Percentiles rank a stretch among this genome's conserved stretches.
These are phyloP conservation scores for Condylura cristata DNA, from an alignment of 2,113 vertebrate species.

Conservation along the genomic window DNA sequence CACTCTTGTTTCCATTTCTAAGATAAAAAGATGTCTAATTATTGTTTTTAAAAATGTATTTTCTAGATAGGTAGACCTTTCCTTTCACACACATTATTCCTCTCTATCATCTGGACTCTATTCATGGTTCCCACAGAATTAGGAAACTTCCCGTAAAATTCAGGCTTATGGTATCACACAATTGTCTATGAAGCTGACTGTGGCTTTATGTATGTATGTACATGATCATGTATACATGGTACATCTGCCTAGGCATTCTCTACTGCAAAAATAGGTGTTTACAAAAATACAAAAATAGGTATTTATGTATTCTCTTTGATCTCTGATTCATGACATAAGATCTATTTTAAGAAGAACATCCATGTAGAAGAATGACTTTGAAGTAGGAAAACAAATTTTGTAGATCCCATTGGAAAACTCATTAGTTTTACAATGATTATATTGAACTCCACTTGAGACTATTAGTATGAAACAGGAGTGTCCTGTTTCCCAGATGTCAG, in stretches of 20 bases:
- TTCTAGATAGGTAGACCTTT: neutral
- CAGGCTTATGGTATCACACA: neutral
- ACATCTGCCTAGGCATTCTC: neutral
- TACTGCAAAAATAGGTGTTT: neutral
- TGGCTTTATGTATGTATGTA: neutral
- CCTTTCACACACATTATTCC: neutral
- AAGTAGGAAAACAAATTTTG: neutral
- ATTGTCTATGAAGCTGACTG: neutral
- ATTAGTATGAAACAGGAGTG: neutral
- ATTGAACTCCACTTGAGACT: neutral
- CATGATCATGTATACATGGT: too few relatives aligned
- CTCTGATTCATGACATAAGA: neutral
- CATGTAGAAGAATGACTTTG: neutral
- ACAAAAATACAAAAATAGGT: neutral
- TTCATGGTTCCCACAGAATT: conserved; percentile 21
- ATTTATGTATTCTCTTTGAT: neutral
- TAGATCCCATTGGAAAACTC: neutral
- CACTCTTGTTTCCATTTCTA: neutral
- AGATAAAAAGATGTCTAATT: conserved; percentile 21
- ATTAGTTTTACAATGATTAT: neutral
- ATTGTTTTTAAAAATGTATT: conserved; percentile 27
- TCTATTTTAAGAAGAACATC: neutral
- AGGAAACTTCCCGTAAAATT: neutral
- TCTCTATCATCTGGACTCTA: neutral
- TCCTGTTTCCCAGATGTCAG: neutral